phyloP scores from a whole-genome alignment of 2,888 invertebrate species.

The Campopleginae sp. region DNA sequence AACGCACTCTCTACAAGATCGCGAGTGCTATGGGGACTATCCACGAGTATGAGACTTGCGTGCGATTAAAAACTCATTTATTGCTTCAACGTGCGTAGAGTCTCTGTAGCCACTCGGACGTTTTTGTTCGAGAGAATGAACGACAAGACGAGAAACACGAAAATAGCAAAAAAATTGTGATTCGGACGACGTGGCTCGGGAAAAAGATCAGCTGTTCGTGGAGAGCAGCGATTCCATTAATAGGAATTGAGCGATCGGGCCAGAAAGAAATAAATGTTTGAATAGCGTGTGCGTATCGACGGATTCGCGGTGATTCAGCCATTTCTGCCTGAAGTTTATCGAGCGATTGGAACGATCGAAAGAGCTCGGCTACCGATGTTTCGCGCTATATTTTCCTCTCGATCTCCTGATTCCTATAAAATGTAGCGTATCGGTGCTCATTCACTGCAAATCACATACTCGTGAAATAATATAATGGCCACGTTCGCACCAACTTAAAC shows the following conservation, averaged over 20 bases:
- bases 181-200: not conserved
- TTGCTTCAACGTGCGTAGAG: not conserved
- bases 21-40: not conserved
- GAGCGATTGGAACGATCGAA: not conserved
- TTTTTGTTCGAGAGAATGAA: not conserved
- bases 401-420: slow-evolving; percentile 3
- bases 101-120: not conserved
- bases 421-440: slow-evolving; percentile 42
- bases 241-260: not conserved
- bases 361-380: slow-evolving; percentile 21
- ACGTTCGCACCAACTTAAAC: slow-evolving; percentile 32
- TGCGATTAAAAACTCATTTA: not conserved
- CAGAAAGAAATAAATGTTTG: slow-evolving; percentile 19
- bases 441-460: slow-evolving; percentile 60
- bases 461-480: slow-evolving; percentile 42
- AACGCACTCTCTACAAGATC: not conserved
- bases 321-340: slow-evolving; percentile 58
- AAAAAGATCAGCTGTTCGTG: not conserved
- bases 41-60: not conserved
- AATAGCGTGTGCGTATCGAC: slow-evolving; percentile 41
- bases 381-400: slow-evolving; percentile 13
- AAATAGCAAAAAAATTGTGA: not conserved
- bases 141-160: not conserved
- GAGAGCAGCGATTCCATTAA: not conserved
- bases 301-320: slow-evolving; percentile 62